Conservation (phyloP, 2,797 vertebrate species). For the Chromis chromis region DNA sequence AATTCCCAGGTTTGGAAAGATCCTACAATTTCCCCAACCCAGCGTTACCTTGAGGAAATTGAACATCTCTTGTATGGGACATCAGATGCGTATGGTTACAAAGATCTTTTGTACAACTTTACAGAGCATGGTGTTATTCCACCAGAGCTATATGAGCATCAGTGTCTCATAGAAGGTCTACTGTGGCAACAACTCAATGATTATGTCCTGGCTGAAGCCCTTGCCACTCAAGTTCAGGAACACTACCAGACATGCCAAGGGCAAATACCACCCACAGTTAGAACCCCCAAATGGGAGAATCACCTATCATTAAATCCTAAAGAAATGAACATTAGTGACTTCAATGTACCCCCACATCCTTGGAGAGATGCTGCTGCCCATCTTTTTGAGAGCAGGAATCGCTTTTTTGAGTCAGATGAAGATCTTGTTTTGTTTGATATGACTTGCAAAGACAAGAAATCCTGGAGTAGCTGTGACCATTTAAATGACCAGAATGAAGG, state of each 20-base stretch:
- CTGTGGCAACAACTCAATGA: conserved; percentile 88
- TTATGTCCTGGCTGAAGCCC: conserved; percentile 81
- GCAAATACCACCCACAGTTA: conserved; percentile 37
- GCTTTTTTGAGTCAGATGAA: conserved; percentile 76
- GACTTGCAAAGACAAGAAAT: conserved; percentile 77
- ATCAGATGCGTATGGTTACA: conserved; percentile 83
- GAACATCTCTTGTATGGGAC: conserved; percentile 85
- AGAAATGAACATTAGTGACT: conserved; percentile 78
- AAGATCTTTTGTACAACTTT: conserved; percentile 84
- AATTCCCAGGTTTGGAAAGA: conserved; percentile 58
- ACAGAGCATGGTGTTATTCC: conserved; percentile 84
- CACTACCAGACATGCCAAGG: conserved; percentile 47
- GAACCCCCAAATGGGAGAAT: conserved; percentile 56
- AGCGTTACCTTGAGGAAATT: conserved; percentile 83
- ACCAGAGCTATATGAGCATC: conserved; percentile 85
- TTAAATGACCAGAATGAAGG: conserved; percentile 61
- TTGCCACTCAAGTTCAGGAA: conserved; percentile 70
- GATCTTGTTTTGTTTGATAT: conserved; percentile 85
- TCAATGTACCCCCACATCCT: conserved; percentile 83
- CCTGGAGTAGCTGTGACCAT: conserved; percentile 81
- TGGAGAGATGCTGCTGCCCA: conserved; percentile 73
- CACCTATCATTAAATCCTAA: conserved; percentile 67
- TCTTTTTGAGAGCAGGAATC: conserved; percentile 72
- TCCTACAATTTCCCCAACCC: conserved; percentile 74
- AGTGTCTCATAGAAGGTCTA: conserved; percentile 85